Base-by-base conservation (phyloP, 2,113 vertebrate species). In the Sitta europaea region DNA sequence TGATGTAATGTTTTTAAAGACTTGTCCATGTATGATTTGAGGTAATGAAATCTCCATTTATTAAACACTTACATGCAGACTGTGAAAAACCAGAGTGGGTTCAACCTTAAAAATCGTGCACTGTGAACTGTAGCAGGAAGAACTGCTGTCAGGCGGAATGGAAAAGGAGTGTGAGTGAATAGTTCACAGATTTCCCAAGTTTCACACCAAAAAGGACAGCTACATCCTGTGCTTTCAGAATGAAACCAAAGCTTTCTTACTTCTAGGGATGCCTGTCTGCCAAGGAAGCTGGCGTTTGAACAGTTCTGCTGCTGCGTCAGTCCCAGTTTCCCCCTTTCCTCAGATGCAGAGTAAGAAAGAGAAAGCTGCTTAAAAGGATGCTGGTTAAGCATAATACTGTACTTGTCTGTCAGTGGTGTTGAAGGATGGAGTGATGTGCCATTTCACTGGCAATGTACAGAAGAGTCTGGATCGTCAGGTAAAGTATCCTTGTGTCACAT, bases 391-490 rank as follows among this genome's bases (percentile, higher is more conserved):
- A 55, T 5, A 65, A 10, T 11, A 14, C 23, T 76, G 35, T 9
- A 42, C 6, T 58, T 53, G n/a, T 45, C 80, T 73, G 59, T 42
- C 75, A 92, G 54, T 75, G 38, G 27, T 42, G 51, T 9, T 57
- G 45, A 3, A 1, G 38, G 35, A 55, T 31, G 42, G n/a, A 73
- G 35, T 47, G 42, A 25, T 0, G 1, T 5, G 12, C 35, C 54
- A 14, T 40, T 92, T 35, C 28, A 17, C 28, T 47, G 45, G 35
- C 9, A 62, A 13, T 1, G 8, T 6, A n/a, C 8, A 57, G 59
- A 36, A 40, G 27, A 59, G 25, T 20, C 22, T 68, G 75, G 36
- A 68, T 76, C 59, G 36, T 82, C 27, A 38, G 57, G 57, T n/a
- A 31, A 54, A 85, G 28, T 31, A 33, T 59, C 29, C 10, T 33